Evolutionary conservation across 1,140 invertebrate species (phyloP), one percentile per base, ranked within the genome.

Genomic region (Lethrus apterus): DNA sequence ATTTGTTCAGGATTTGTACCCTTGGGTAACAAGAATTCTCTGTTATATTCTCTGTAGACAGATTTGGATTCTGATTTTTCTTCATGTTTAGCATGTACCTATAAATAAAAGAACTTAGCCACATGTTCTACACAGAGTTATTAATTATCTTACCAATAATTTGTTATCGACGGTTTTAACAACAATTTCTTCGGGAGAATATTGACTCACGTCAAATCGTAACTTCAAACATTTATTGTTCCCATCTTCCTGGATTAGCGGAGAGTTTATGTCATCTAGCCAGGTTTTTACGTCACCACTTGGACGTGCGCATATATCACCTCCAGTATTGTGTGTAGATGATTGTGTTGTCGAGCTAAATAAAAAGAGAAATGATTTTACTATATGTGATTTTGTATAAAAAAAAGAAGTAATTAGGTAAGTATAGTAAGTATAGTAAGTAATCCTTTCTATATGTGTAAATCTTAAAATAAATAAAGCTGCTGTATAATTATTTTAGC

Each of bases 101-200:
- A 70, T 38, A 79, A 71, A 48, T 53, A 54, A 59, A 46, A 34
- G 48, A 46, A 44, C 51, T 52, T 11, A 46, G 42, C 42, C 14
- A 26, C n/a, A n/a, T n/a, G n/a, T n/a, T n/a, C n/a, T n/a, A n/a
- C n/a, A n/a, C n/a, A n/a, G n/a, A n/a, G n/a, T n/a, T 31, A 17
- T 10, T 41, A 5, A 7, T 19, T 2, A 41, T 24, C 83, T 81
- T 70, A 93, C 91, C 79, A 94, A 75, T 54, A 95, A 76, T 77
- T 93, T 93, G 70, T 94, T 93, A 71, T 95, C 90, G 40, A 95
- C 89, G 52, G 90, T 95, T 71, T 95, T 95, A 42, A 96, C 90
- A 56, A 94, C 87, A 65, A 96, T 94, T 75, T 96, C 91, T 64
- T 95, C 91, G 8, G 91, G 91, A 34, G 84, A 83, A 68, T 94